These are phyloP conservation scores for Clinocottus analis DNA, from an alignment of 2,113 vertebrate species.

Conservation along the genomic window DNA sequence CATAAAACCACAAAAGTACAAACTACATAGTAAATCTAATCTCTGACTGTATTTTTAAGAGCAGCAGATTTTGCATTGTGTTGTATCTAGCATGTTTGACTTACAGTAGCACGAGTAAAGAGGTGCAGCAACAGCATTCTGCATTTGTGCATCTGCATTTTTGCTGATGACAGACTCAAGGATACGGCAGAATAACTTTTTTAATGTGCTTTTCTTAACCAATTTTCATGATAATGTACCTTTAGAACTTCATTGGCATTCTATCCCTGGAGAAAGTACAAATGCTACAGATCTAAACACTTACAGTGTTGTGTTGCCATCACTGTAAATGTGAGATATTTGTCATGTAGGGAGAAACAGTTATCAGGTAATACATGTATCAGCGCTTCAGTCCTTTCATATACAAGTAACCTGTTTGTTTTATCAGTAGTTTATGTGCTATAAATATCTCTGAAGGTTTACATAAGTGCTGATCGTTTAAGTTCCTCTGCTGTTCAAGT, in stretches of 20 bases:
- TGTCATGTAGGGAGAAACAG: background rate
- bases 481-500: background rate
- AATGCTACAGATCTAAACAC: background rate
- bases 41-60: background rate
- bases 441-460: background rate
- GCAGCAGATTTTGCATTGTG: background rate
- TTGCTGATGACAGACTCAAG: background rate
- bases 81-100: background rate
- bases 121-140: background rate
- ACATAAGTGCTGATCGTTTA: background rate
- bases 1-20: background rate
- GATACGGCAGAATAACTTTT: background rate
- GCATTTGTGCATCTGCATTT: conserved; percentile 4
- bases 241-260: background rate
- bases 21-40: background rate
- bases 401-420: too few species aligned
- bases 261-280: background rate
- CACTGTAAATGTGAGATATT: background rate
- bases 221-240: background rate
- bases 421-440: too few species aligned
- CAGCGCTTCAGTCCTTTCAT: too few species aligned
- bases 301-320: background rate
- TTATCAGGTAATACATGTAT: background rate
- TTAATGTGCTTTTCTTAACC: background rate
- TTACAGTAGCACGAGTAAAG: background rate